Evolutionary conservation across 1,140 invertebrate species (phyloP), one percentile per base, ranked within the genome.

Genomic region (Dendroctonus ponderosae): DNA sequence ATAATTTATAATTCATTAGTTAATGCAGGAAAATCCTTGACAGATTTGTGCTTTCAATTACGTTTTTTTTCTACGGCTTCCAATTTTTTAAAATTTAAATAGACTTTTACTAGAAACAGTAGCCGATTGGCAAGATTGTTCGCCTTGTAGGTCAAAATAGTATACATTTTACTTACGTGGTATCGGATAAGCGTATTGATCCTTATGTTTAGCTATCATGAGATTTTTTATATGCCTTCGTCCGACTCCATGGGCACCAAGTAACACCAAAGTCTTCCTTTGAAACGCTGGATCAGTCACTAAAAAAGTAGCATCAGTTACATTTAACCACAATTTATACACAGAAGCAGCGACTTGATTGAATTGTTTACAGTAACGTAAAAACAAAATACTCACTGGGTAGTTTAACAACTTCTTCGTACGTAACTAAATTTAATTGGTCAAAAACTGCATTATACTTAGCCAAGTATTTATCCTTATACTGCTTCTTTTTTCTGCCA

Each of bases 391-490:
- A 75, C 86, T 91, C 80, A 90, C 93, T 91, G 75, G 94, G 94
- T 80, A 99, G 85, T 80, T 96, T 93, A 53, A 98, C 95, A 74
- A 99, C 96, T 84, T 99, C 97, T 82, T 99, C 97, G 79, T 99
- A 99, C 6, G 97, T 99, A 70, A 98, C 94, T 78, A 99, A 87
- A 84, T 99, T 96, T 77, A 99, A 87, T 82, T 98, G 96, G 83
- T 99, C 97, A 80, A 99, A 97, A 63, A 97, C 91, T 53, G 94
- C 93, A 80, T 98, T 98, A 82, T 99, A 96, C 82, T 99, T 99
- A 54, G 96, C 94, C 77, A 98, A 85, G 84, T 99, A 98, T 82
- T 99, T 99, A 83, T 99, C 97, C 80, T 94, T 94, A 78, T 93
- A 94, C 79, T 94, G 92, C 80, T 94, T 98, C 86, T 97, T 99